Evolutionary conservation across 2,888 invertebrate genomes (phyloP), one percentile per base, ranked within the genome.

Genomic region (Pristionchus exspectatus): DNA sequence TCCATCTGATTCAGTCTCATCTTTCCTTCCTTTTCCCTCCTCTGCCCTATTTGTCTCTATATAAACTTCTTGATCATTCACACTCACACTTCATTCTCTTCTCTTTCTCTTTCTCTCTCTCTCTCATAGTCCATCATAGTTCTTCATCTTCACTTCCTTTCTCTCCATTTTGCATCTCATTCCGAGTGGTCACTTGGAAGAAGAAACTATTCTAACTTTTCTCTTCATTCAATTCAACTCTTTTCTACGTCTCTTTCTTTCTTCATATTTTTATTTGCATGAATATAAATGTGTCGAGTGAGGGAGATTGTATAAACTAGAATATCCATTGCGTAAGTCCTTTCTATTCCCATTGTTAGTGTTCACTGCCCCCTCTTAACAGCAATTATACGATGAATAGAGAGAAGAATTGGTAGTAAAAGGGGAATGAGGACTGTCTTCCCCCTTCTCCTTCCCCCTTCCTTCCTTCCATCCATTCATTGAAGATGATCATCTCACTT

Each of bases 131-230:
- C 9, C 24, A 66, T 24, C n/a, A 66, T n/a, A 12, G 66, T 27
- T 66, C 24, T 12, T 66, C 66, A 3, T 66, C n/a, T 66, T n/a
- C 66, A 66, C n/a, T 27, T 66, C 27, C 66, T 27, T 66, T 66
- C 66, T n/a, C 66, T 66, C 66, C 66, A 66, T 66, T 66, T 66
- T 66, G 66, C 66, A 66, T 66, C 66, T 66, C 66, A 66, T 66
- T 66, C 66, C 66, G n/a, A 66, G n/a, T 66, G 66, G 66, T 66
- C 66, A 66, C n/a, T 27, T 27, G 27, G 27, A 66, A 63, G 12
- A n/a, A 63, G 18, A 24, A n/a, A n/a, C n/a, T 66, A n/a, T 24
- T 66, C n/a, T 12, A 66, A 27, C 66, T 21, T 63, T 24, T 9
- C 54, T 81, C 81, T 81, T 50, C 50, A 33, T 14, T 50, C 81